Evolutionary conservation across 37 sponge, comb jelly and placozoan genomes (phyloP), one percentile per base, ranked within the genome.

Genomic region (Bolinopsis microptera): DNA sequence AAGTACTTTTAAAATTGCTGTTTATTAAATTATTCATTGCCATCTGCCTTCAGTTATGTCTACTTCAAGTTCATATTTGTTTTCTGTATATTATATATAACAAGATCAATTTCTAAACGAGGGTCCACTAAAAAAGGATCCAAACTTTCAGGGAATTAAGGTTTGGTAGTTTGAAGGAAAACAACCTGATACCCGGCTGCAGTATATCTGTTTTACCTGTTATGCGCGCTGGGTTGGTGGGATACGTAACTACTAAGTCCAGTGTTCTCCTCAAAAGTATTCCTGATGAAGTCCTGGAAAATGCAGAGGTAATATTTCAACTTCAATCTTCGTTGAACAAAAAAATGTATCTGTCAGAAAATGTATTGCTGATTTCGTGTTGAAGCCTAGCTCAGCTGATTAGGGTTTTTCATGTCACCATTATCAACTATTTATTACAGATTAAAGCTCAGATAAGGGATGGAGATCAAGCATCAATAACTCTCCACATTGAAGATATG

Each of bases 261-360:
- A 82, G 83, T 82, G 83, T 82, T 21, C 38, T 82, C 36, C 38
- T 82, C 22, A 82, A 82, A 82, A 82, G 83, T 82, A 82, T 82
- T 23, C 83, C 83, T 34, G 83, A 82, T 35, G 83, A 82, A 35
- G 83, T 82, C 8, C 23, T 82, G 38, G 83, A 82, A 36, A 82
- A 82, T 82, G 83, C 83, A 82, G 83, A 82, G 83, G 83, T 82
- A 82, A 48, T n/a, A n/a, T n/a, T n/a, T n/a, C n/a, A n/a, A n/a
- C n/a, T n/a, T n/a, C n/a, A n/a, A n/a, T n/a, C n/a, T n/a, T n/a
- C n/a, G n/a, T n/a, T n/a, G n/a, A n/a, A n/a, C n/a, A n/a, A n/a
- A n/a, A n/a, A n/a, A n/a, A n/a, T n/a, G n/a, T n/a, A n/a, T n/a
- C n/a, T n/a, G n/a, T n/a, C n/a, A n/a, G n/a, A n/a, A n/a, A n/a